Evolutionary conservation across 1,140 invertebrate species (phyloP).

Genomic region (Rhizoglyphus robini): DNA sequence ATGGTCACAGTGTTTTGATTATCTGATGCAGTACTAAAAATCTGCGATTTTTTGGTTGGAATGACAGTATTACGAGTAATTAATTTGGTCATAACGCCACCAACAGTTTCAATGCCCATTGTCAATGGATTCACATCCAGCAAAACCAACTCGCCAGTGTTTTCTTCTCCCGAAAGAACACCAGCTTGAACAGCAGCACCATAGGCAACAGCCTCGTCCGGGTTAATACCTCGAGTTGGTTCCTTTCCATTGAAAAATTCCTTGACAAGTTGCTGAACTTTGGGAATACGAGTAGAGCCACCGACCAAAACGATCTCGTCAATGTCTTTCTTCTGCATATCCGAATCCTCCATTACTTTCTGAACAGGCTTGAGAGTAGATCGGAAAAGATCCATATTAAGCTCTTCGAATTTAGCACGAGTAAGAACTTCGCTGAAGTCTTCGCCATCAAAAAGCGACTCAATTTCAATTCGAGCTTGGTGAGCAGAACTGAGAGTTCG

Average conservation of each 20-base stretch:
- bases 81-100: conserved; percentile 98
- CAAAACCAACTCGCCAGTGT: conserved; percentile 69
- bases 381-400: conserved; percentile 96
- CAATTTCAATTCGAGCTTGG: conserved; percentile 96
- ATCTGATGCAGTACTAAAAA: conserved; percentile 96
- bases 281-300: conserved; percentile 96
- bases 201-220: conserved; percentile 94
- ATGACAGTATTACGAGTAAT: conserved; percentile 97
- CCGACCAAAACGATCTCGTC: conserved; percentile 98
- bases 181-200: conserved; percentile 97
- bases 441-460: conserved; percentile 96
- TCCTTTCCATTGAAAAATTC: conserved; percentile 98
- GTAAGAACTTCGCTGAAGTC: conserved; percentile 99
- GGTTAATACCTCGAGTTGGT: conserved; percentile 93
- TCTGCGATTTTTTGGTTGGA: conserved; percentile 98
- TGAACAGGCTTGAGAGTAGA: conserved; percentile 97
- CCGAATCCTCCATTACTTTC: conserved; percentile 91
- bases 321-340: conserved; percentile 96
- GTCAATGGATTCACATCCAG: conserved; percentile 96
- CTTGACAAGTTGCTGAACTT: conserved; percentile 95
- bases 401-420: conserved; percentile 95
- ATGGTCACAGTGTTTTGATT: conserved; percentile 98
- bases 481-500: conserved; percentile 84
- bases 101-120: conserved; percentile 97
- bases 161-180: conserved; percentile 43